These are phyloP conservation scores for Halyomorpha halys DNA, from an alignment of 1,140 invertebrate genomes.

Conservation along the genomic window DNA sequence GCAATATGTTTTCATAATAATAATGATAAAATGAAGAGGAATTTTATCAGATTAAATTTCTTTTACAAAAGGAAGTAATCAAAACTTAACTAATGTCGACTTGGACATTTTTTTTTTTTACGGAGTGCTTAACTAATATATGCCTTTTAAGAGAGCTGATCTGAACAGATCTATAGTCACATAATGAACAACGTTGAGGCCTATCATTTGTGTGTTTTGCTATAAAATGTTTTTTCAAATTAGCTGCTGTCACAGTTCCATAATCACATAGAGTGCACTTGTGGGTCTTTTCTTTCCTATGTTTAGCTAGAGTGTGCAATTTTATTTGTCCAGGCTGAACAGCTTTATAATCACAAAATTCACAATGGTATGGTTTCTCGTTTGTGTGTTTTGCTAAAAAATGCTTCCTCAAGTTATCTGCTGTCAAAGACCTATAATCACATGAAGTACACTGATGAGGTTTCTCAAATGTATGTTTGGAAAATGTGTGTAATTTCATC, in stretches of 20 bases:
- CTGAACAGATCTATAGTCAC: no score
- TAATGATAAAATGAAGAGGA: no score
- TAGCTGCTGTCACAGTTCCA: neutral
- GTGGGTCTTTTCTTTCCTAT: neutral
- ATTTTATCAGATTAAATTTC: no score
- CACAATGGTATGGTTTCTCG: neutral
- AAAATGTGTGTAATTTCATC: neutral
- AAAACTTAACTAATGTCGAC: no score
- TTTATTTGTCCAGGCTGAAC: neutral
- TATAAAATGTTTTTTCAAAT: neutral
- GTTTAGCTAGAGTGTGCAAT: neutral
- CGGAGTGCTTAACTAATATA: no score
- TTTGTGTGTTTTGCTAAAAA: neutral
- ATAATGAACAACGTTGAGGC: no score
- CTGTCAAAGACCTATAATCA: neutral
- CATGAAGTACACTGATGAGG: neutral
- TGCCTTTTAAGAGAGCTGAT: no score
- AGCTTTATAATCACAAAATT: neutral
- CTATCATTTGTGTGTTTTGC: neutral
- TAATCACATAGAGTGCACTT: neutral
- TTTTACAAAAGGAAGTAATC: no score
- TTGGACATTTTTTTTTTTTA: no score
- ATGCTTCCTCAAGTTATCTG: neutral
- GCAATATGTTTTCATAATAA: no score
- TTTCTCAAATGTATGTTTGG: conserved; percentile 3